Conservation (phyloP, 2,113 vertebrate genomes). For the Malurus cyaneus region DNA sequence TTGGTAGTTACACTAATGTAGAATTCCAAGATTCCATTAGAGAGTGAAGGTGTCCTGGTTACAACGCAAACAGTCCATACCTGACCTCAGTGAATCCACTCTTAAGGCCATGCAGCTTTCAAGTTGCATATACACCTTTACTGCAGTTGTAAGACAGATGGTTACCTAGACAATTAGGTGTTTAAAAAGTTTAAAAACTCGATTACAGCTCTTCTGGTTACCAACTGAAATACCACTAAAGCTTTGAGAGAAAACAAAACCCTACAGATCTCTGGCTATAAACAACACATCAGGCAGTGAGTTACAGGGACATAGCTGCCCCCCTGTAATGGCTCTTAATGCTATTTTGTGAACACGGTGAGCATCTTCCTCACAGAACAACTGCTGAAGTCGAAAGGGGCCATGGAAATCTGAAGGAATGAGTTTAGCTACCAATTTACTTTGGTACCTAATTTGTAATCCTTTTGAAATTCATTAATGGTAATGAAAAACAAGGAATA, state of each 20-base stretch:
- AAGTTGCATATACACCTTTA: not conserved
- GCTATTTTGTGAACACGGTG: not conserved
- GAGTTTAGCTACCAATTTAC: not conserved
- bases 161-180: constrained; percentile 1
- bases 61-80: not conserved
- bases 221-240: not conserved
- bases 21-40: not conserved
- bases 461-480: not conserved
- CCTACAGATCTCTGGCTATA: not conserved
- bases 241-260: constrained; percentile 29
- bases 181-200: not conserved
- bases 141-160: constrained; percentile 26
- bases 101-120: not conserved
- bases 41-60: not conserved
- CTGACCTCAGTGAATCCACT: not conserved
- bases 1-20: not conserved
- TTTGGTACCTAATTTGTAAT: not conserved
- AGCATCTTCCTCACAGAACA: not conserved
- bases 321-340: not conserved
- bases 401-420: not conserved
- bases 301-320: not conserved
- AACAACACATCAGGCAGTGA: not conserved
- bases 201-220: constrained; percentile 8
- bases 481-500: not conserved
- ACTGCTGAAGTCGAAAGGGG: not conserved